phyloP scores from a whole-genome alignment of 2,797 vertebrate genomes.

The Pseudopleuronectes americanus region DNA sequence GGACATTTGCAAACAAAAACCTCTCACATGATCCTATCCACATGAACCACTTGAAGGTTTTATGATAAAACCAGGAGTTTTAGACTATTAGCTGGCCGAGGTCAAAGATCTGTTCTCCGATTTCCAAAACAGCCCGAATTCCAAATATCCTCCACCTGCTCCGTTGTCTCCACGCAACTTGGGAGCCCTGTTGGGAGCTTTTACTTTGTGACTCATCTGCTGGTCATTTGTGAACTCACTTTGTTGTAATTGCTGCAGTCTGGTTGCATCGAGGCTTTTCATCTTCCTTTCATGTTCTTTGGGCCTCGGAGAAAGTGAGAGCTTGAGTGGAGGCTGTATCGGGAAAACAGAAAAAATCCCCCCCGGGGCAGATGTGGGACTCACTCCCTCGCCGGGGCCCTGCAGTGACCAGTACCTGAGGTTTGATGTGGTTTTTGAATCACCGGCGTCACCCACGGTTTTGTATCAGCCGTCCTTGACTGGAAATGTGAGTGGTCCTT shows the following conservation, averaged over 20 bases:
- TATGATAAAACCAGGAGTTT: slow-evolving; percentile 18
- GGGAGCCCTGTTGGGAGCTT: slow-evolving; percentile 30
- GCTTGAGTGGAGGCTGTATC: slow-evolving; percentile 51
- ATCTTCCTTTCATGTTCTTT: slow-evolving; percentile 78
- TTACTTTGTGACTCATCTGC: slow-evolving; percentile 76
- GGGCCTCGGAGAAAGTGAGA: slow-evolving; percentile 74
- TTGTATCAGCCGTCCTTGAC: slow-evolving; percentile 58
- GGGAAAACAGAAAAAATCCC: slow-evolving; percentile 54
- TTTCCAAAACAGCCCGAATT: slow-evolving; percentile 50
- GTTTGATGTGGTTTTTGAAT: slow-evolving; percentile 70
- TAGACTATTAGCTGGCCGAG: slow-evolving; percentile 8
- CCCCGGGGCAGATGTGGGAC: slow-evolving; percentile 60
- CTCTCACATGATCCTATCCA: background rate
- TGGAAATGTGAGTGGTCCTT: slow-evolving; percentile 60
- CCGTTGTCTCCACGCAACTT: slow-evolving; percentile 20
- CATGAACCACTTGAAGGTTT: background rate
- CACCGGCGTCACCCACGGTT: slow-evolving; percentile 36
- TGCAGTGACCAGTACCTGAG: slow-evolving; percentile 51
- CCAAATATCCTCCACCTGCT: slow-evolving; percentile 66
- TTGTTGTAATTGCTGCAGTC: slow-evolving; percentile 75
- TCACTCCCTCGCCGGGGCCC: slow-evolving; percentile 19
- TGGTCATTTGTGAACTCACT: slow-evolving; percentile 71
- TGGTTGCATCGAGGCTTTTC: slow-evolving; percentile 71
- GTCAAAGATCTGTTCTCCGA: slow-evolving; percentile 15
- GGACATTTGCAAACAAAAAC: slow-evolving; percentile 9